Percentiles rank a stretch among this genome's conserved stretches.
These are phyloP conservation scores for Cephus spinipes DNA, from an alignment of 2,888 invertebrate genomes.

Conservation along the genomic window DNA sequence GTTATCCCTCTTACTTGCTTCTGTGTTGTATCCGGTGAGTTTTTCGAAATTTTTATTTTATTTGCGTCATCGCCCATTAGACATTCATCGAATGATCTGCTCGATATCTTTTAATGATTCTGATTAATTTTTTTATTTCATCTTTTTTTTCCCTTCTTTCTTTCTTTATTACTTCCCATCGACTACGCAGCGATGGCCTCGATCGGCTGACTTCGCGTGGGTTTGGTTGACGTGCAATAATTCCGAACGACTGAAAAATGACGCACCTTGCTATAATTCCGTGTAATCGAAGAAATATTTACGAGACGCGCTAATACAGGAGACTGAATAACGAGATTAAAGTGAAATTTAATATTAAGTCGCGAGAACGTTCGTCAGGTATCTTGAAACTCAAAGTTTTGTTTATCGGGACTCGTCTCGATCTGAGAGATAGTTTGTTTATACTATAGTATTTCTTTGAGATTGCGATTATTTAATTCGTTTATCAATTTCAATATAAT, in stretches of 20 bases:
- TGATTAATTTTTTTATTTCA: no score
- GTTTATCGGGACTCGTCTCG: neutral
- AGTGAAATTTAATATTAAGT: neutral
- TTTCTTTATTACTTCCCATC: neutral
- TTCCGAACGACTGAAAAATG: neutral
- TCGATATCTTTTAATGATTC: neutral
- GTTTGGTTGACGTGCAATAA: neutral
- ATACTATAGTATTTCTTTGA: neutral
- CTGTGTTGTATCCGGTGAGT: neutral
- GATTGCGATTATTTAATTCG: neutral
- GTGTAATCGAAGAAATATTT: neutral
- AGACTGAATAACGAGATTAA: no score
- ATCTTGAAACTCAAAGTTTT: neutral
- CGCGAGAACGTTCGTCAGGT: neutral
- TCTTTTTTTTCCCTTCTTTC: neutral
- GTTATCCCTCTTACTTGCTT: neutral
- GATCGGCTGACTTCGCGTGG: neutral
- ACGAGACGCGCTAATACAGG: neutral
- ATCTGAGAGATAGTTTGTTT: no score
- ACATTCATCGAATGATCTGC: neutral
- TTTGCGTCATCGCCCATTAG: neutral
- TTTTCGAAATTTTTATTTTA: neutral
- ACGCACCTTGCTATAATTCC: neutral
- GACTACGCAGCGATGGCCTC: neutral
- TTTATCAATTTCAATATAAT: neutral